A percentile compares a stretch with the other conserved stretches of the same genome.
Conservation (phyloP, 2,888 invertebrate species). For the Synergus itoensis region DNA sequence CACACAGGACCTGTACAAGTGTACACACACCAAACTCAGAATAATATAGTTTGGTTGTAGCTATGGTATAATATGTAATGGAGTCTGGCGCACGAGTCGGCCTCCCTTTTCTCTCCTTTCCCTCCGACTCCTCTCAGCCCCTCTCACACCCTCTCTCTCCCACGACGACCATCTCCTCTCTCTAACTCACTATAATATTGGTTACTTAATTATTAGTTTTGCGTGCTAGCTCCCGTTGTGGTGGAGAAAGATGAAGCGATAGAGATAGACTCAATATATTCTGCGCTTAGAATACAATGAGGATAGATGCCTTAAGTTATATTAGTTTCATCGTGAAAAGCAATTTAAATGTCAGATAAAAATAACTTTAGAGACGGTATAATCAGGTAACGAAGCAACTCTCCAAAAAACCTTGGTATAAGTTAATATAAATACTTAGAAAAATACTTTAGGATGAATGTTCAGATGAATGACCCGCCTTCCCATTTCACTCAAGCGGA, state of each 20-base stretch:
- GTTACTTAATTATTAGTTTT: conserved; percentile 53
- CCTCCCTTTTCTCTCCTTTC: conserved; percentile 19
- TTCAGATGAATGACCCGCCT: too few relatives aligned
- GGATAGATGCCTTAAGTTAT: conserved; percentile 41
- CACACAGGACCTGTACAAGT: not conserved
- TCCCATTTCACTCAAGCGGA: too few relatives aligned
- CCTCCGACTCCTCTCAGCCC: not conserved
- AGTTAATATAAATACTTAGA: conserved; percentile 65
- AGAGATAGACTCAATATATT: conserved; percentile 49
- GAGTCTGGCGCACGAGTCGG: conserved; percentile 54
- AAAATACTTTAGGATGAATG: too few relatives aligned
- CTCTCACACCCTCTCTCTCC: conserved; percentile 11
- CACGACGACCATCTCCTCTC: conserved; percentile 3
- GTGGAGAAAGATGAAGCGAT: conserved; percentile 37
- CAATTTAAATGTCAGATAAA: conserved; percentile 29
- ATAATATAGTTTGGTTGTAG: conserved; percentile 60
- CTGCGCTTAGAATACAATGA: conserved; percentile 45
- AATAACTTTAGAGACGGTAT: not conserved
- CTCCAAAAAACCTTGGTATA: conserved; percentile 45
- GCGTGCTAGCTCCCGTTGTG: conserved; percentile 42
- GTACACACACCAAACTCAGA: conserved; percentile 54
- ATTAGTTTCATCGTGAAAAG: conserved; percentile 15
- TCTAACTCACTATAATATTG: conserved; percentile 45
- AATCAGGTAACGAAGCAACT: not conserved
- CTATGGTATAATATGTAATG: conserved; percentile 60